These are phyloP conservation scores for Cynodonichthys magdalenae DNA, from an alignment of 2,797 vertebrate species.

Conservation along the genomic window DNA sequence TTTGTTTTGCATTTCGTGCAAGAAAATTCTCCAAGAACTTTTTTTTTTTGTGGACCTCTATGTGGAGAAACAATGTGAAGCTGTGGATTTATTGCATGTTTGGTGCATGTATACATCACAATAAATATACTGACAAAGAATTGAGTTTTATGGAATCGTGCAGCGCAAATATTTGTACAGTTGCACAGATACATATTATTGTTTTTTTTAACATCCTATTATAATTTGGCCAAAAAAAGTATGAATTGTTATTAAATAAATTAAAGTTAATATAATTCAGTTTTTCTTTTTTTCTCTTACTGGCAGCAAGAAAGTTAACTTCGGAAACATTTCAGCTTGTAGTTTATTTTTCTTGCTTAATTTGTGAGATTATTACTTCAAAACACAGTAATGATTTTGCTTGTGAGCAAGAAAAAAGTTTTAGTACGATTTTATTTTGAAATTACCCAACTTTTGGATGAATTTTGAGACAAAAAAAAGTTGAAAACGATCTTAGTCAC, in stretches of 20 bases:
- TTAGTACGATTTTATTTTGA: background rate
- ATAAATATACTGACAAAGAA: constrained; percentile 88
- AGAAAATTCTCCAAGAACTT: background rate
- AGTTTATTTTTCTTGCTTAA: background rate
- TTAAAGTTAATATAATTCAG: no score
- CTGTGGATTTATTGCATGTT: constrained; percentile 94
- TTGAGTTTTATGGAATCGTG: constrained; percentile 29
- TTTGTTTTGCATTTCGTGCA: constrained; percentile 51
- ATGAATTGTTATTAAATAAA: no score
- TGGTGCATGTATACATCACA: constrained; percentile 96
- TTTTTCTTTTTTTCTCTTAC: no score
- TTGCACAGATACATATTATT: no score
- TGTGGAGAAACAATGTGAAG: constrained; percentile 85
- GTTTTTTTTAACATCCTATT: no score
- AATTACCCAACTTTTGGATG: background rate
- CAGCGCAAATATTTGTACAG: no score
- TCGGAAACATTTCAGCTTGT: no score
- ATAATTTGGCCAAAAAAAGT: no score
- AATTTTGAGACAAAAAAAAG: no score
- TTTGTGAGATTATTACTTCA: background rate
- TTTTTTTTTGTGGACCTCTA: constrained; percentile 77
- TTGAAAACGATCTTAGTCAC: no score
- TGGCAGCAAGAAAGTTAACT: no score
- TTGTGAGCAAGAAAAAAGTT: background rate
- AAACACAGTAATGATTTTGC: background rate